Percentiles rank a stretch among this genome's conserved stretches.
phyloP scores from a whole-genome alignment of 2,888 invertebrate genomes.

The Eupithecia tripunctaria region DNA sequence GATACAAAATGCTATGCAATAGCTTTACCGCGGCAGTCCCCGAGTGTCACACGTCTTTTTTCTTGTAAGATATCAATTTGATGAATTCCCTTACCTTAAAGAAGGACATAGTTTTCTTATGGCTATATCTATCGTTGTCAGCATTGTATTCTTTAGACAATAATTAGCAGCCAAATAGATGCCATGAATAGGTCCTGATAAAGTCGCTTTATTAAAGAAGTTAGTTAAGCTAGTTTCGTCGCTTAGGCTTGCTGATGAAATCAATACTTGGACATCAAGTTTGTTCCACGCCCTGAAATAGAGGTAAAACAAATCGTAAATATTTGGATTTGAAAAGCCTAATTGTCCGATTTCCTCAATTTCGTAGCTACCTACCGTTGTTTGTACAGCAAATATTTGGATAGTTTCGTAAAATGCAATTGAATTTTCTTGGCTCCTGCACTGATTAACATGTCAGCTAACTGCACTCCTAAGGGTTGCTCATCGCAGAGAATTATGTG shows the following conservation, averaged over 20 bases:
- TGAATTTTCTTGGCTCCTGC: slow-evolving; percentile 58
- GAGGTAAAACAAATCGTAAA: background rate
- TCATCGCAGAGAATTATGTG: slow-evolving; percentile 58
- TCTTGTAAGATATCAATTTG: background rate
- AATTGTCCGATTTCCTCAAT: background rate
- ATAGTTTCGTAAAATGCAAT: slow-evolving; percentile 44
- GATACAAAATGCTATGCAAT: too few species aligned
- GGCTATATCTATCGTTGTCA: slow-evolving; percentile 19
- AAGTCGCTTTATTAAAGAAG: slow-evolving; percentile 22
- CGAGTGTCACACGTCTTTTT: too few species aligned
- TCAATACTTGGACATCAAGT: slow-evolving; percentile 36
- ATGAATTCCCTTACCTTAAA: slow-evolving; percentile 26
- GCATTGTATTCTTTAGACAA: slow-evolving; percentile 8
- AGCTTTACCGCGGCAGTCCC: too few species aligned
- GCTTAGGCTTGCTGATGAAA: slow-evolving; percentile 32
- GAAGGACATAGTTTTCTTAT: slow-evolving; percentile 28
- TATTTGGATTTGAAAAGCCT: background rate
- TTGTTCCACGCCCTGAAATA: slow-evolving; percentile 46
- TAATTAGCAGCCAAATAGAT: slow-evolving; percentile 30
- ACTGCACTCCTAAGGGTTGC: slow-evolving; percentile 49
- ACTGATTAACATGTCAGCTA: slow-evolving; percentile 54
- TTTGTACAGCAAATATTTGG: slow-evolving; percentile 40
- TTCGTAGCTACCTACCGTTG: slow-evolving; percentile 44
- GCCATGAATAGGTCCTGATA: slow-evolving; percentile 27
- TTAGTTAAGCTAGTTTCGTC: slow-evolving; percentile 17